Base-by-base conservation (phyloP, 1,140 invertebrate species). In the Sycobia sp. region DNA sequence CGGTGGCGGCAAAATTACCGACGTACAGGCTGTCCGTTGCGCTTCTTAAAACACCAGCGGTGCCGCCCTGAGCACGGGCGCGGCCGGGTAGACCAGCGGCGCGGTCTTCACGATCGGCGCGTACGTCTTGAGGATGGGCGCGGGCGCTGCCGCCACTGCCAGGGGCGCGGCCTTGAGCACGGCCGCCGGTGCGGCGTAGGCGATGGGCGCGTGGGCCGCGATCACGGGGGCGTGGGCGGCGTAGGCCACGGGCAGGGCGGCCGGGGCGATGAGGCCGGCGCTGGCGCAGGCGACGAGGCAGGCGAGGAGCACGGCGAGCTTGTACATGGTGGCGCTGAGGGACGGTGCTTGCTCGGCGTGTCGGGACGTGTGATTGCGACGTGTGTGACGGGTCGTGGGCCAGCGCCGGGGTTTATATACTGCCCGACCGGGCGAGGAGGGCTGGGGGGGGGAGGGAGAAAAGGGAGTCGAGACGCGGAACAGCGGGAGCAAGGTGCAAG, bases 141-240 rank as follows among this genome's bases (percentile, higher is more conserved):
- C 57, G 16, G 20, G 44, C 5, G 20, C 44, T 16, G 29, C 16
- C 14, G 20, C 18, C 13, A 36, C 49, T 7, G 44, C 44, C 10
- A 59, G n/a, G 13, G 56, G 56, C 3, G 54, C 54, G 3, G 56
- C 22, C 22, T 59, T 59, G 32, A 59, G 0, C 20, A 59, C 39
- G 34, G 46, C 34, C 1, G 44, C 34, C 2, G 43, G 32, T 18
- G 46, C 57, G 4, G 53, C 53, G 38, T 41, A 55, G 22, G 53
- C 32, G 32, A 53, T 10, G 23, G 43, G 43, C 2, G 41, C 18
- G n/a, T n/a, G n/a, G 14, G 56, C n/a, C 27, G 36, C 39, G 46
- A 39, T 4, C 10, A 59, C 25, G 14, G 56, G 46, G 1, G 46
- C 55, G 3, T n/a, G n/a, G 3, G 56, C 56, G 14, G 29, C 27